Percentiles rank a stretch among this genome's conserved stretches.
These are phyloP conservation scores for Heliconius sara DNA, from an alignment of 2,888 invertebrate species.

Conservation along the genomic window DNA sequence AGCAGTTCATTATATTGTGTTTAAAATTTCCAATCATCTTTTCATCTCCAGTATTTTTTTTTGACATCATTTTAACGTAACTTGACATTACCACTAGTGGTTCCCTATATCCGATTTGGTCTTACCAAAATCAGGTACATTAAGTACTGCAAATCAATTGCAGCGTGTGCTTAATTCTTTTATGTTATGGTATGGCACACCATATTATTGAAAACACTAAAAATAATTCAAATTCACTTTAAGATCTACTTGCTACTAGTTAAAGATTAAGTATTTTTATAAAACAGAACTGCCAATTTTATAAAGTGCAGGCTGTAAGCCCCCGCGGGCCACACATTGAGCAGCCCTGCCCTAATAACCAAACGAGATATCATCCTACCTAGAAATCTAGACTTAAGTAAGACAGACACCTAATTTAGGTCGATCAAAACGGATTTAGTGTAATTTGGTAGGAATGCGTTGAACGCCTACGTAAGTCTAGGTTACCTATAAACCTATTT, in stretches of 20 bases:
- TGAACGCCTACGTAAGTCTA: slow-evolving; percentile 38
- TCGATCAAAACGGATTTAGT: slow-evolving; percentile 41
- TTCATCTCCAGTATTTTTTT: too few species aligned
- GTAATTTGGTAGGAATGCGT: slow-evolving; percentile 37
- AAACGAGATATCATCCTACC: slow-evolving; percentile 29
- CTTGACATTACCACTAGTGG: too few species aligned
- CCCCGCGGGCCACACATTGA: slow-evolving; percentile 22
- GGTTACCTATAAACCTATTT: slow-evolving; percentile 34
- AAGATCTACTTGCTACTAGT: neutral
- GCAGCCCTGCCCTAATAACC: slow-evolving; percentile 24
- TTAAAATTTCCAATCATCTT: too few species aligned
- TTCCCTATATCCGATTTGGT: too few species aligned
- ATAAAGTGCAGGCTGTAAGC: neutral
- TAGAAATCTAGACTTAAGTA: slow-evolving; percentile 37
- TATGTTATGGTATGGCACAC: neutral
- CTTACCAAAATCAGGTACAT: too few species aligned
- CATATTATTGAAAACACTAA: neutral
- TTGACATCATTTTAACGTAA: too few species aligned
- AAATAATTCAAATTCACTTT: neutral
- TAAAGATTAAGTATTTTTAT: neutral
- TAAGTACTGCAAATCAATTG: too few species aligned
- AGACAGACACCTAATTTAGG: slow-evolving; percentile 38
- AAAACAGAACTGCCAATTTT: slow-evolving; percentile 5
- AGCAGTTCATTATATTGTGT: too few species aligned
- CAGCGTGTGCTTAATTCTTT: neutral